Conservation (phyloP, 2,888 invertebrate genomes). For the Rapana venosa region DNA sequence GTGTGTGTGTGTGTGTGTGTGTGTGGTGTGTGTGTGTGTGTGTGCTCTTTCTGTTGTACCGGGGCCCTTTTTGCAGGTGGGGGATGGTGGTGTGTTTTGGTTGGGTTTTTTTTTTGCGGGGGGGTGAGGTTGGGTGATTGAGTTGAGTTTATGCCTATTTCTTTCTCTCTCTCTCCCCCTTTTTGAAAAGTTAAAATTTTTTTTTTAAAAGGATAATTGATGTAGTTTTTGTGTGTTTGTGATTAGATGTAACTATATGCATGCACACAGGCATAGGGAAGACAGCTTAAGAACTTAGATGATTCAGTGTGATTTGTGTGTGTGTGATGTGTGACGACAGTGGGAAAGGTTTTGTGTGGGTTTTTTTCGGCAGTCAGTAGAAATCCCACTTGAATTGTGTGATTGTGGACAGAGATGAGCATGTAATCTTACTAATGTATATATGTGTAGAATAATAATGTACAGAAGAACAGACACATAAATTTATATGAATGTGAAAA, state of each 20-base stretch:
- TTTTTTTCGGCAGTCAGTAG: neutral
- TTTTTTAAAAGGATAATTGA: neutral
- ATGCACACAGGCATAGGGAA: neutral
- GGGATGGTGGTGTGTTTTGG: neutral
- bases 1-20: neutral
- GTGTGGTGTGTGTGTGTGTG: neutral
- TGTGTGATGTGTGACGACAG: neutral
- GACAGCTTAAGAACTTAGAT: neutral
- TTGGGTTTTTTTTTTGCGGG: too few relatives aligned
- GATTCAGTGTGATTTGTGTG: neutral
- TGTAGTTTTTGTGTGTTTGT: neutral
- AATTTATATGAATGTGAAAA: neutral
- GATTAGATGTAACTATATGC: neutral
- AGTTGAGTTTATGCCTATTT: neutral
- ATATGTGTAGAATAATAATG: neutral
- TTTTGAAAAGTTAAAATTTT: too few relatives aligned
- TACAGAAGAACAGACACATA: too few relatives aligned
- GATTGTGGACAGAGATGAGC: neutral
- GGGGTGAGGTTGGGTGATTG: neutral
- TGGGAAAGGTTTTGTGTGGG: neutral
- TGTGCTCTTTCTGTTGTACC: neutral
- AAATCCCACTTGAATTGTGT: neutral
- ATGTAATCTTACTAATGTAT: neutral
- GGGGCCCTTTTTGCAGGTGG: too few relatives aligned
- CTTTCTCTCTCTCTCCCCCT: too few relatives aligned